Conservation (phyloP, 2,797 vertebrate genomes). For the Cyclura pinguis region DNA sequence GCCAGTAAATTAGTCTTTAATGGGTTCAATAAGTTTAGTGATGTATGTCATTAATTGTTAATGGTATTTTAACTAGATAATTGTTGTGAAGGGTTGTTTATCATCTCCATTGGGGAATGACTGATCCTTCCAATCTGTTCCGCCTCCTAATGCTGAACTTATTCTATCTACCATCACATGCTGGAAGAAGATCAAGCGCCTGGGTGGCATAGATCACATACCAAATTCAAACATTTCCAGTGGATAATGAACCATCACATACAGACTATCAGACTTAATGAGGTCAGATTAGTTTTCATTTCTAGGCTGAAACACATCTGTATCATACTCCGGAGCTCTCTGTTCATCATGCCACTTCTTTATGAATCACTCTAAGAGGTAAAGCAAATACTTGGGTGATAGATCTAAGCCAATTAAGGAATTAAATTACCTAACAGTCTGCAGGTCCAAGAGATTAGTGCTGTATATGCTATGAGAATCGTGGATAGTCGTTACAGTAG, state of each 20-base stretch:
- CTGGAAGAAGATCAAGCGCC: slow-evolving; percentile 52
- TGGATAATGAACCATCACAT: slow-evolving; percentile 56
- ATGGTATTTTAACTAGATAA: slow-evolving; percentile 84
- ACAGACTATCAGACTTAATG: slow-evolving; percentile 57
- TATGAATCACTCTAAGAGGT: slow-evolving; percentile 42
- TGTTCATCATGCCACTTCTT: slow-evolving; percentile 14
- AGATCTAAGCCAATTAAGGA: slow-evolving; percentile 46
- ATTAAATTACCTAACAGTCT: slow-evolving; percentile 63
- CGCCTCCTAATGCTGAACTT: slow-evolving; percentile 42
- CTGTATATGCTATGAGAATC: slow-evolving; percentile 26
- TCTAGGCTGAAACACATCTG: slow-evolving; percentile 47
- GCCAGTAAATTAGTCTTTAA: slow-evolving; percentile 86
- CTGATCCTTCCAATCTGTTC: slow-evolving; percentile 69
- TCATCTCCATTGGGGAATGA: slow-evolving; percentile 70
- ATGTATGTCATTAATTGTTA: slow-evolving; percentile 84
- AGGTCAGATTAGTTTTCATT: slow-evolving; percentile 52
- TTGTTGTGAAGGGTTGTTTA: slow-evolving; percentile 79
- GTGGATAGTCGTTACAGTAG: slow-evolving; percentile 40
- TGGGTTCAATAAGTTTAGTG: slow-evolving; percentile 83
- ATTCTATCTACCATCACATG: slow-evolving; percentile 53
- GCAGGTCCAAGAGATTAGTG: slow-evolving; percentile 43
- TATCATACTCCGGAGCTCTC: slow-evolving; percentile 13
- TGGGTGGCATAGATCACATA: slow-evolving; percentile 59
- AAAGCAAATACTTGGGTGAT: slow-evolving; percentile 51
- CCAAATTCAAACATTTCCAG: slow-evolving; percentile 60